Base-by-base conservation (phyloP, 2,113 vertebrate species). In the Cranoglanis bouderius region DNA sequence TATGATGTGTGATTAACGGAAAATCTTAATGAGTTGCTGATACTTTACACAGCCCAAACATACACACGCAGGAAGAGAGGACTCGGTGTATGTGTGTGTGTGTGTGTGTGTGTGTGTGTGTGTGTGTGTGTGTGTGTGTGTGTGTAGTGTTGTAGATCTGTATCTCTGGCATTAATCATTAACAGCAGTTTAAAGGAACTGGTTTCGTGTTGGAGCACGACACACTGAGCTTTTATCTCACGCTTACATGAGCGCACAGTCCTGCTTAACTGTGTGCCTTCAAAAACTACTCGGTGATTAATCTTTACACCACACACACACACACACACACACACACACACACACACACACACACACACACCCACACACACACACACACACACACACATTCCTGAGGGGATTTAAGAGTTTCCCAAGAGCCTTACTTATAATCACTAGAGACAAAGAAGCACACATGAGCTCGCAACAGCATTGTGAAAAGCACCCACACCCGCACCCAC, bases 321-420 rank as follows among this genome's bases (percentile, higher is more conserved):
- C 82, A 21, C 57, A 49, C 72, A 61, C 74, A 55, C 86, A 53
- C 51, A 53, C 51, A 14, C 51, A 51, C 70, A 43, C 74, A 46
- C 85, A 63, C 55, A 80, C 89, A 40, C 82, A 35, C 57, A 38
- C 72, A 72, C 81, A 63, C 85, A 57, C 81, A 70, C 82, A 85
- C 81, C 86, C 81, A 87, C 81, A 89, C 80, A 87, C 89, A 90
- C 81, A 88, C 78, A 85, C 89, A 84, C 85, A 74, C 78, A 78
- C 89, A 82, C 90, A 90, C 92, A 93, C 94, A 96, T 95, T 95
- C 94, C 94, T 90, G 82, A 92, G 90, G 91, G 93, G 94, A 95
- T 95, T 95, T 95, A 40, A 92, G 93, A 88, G 93, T 90, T 91
- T 94, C 93, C 92, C 92, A 89, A 93, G 93, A 95, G 92, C 93